These are phyloP conservation scores for Dromococcyx pavoninus DNA, from an alignment of 2,797 vertebrate species.

Conservation along the genomic window DNA sequence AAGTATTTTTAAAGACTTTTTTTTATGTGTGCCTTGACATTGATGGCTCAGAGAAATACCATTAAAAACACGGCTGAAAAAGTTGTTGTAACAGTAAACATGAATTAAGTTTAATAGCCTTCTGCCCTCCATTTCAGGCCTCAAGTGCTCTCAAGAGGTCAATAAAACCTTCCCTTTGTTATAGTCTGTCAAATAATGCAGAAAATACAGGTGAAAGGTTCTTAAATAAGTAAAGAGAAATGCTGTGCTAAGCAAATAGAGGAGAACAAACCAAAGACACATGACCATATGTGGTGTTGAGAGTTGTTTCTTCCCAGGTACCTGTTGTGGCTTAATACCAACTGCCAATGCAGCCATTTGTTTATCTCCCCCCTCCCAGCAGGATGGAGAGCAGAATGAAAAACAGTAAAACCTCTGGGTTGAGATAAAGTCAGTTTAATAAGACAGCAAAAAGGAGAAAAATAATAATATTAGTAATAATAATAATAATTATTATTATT, in stretches of 20 bases:
- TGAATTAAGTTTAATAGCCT: constrained; percentile 11
- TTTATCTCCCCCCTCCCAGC: too few relatives aligned
- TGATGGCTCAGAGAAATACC: background rate
- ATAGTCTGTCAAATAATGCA: constrained; percentile 24
- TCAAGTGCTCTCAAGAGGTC: constrained; percentile 32
- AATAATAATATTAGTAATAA: too few relatives aligned
- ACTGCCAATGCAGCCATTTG: too few relatives aligned
- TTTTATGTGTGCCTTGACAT: background rate
- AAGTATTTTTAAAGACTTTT: background rate
- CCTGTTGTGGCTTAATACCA: too few relatives aligned
- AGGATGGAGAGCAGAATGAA: too few relatives aligned
- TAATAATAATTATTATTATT: too few relatives aligned
- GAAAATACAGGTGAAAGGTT: constrained; percentile 34
- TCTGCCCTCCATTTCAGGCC: background rate
- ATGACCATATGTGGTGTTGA: background rate
- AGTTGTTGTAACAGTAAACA: constrained; percentile 18
- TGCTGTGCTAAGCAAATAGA: background rate
- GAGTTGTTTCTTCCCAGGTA: background rate
- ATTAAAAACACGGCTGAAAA: background rate
- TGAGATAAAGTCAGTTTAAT: too few relatives aligned
- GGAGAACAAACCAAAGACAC: background rate
- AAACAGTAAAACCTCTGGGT: too few relatives aligned
- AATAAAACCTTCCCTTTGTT: constrained; percentile 34
- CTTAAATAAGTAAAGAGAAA: constrained; percentile 10
- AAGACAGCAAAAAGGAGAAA: too few relatives aligned